These are phyloP conservation scores for Galleria mellonella DNA, from an alignment of 1,140 invertebrate species.

Conservation along the genomic window DNA sequence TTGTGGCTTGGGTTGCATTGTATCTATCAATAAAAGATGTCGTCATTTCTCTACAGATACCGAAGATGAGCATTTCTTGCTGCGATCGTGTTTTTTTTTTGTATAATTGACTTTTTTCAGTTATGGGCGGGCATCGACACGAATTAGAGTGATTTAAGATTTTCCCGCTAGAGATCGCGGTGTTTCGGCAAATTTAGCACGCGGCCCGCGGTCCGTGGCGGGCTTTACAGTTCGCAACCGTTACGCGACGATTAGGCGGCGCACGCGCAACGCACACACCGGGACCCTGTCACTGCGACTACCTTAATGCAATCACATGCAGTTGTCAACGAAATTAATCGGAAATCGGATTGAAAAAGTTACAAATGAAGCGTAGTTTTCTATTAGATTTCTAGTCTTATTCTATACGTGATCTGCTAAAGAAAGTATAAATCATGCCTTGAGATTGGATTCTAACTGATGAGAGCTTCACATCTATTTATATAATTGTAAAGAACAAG, in stretches of 20 bases:
- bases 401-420: too few species aligned
- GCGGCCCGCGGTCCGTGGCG: conserved; percentile 56
- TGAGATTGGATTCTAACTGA: too few species aligned
- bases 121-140: conserved; percentile 36
- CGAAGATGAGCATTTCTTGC: conserved; percentile 4
- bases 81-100: conserved; percentile 10
- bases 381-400: too few species aligned
- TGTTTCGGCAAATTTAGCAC: conserved; percentile 72
- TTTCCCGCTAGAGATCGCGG: conserved; percentile 61
- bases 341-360: too few species aligned
- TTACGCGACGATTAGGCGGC: conserved; percentile 64
- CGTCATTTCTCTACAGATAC: background rate
- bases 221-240: conserved; percentile 68
- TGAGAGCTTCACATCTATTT: too few species aligned
- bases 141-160: conserved; percentile 54
- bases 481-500: background rate
- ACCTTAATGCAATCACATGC: background rate
- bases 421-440: too few species aligned
- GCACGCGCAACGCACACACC: conserved; percentile 39
- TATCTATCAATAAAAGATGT: background rate
- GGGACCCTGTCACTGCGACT: background rate
- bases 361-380: too few species aligned
- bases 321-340: background rate
- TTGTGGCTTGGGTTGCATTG: background rate
- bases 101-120: conserved; percentile 27